phyloP scores from a whole-genome alignment of 2,113 vertebrate genomes.

The Nesogale talazaci region DNA sequence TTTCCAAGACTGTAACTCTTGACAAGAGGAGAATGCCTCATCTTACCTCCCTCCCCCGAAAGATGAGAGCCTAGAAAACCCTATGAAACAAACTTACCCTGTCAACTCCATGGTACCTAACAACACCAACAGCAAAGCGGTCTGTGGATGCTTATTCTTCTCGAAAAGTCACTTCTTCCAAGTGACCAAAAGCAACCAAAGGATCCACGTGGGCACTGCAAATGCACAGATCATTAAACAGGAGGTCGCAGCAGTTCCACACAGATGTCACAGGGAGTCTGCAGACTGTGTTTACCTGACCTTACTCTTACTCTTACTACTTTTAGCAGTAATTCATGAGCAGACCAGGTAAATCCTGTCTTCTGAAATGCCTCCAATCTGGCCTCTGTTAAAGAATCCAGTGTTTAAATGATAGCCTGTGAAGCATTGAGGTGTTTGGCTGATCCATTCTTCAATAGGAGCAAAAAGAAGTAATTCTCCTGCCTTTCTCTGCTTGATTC shows the following conservation, averaged over 20 bases:
- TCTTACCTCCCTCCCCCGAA: too few species aligned
- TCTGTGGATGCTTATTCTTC: background rate
- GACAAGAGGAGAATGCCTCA: too few species aligned
- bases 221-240: background rate
- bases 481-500: background rate
- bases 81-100: too few species aligned
- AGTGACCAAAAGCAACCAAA: fast-evolving
- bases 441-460: background rate
- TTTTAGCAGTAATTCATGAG: background rate
- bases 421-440: background rate
- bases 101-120: too few species aligned
- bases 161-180: background rate
- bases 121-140: background rate
- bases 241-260: fast-evolving
- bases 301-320: too few species aligned
- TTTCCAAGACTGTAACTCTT: too few species aligned
- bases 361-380: background rate
- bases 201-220: background rate
- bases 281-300: background rate
- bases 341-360: background rate
- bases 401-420: background rate
- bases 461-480: background rate
- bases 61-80: too few species aligned
- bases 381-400: background rate
- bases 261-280: background rate